Base-by-base conservation (phyloP, 2,888 invertebrate genomes). In the Mystacides longicornis region DNA sequence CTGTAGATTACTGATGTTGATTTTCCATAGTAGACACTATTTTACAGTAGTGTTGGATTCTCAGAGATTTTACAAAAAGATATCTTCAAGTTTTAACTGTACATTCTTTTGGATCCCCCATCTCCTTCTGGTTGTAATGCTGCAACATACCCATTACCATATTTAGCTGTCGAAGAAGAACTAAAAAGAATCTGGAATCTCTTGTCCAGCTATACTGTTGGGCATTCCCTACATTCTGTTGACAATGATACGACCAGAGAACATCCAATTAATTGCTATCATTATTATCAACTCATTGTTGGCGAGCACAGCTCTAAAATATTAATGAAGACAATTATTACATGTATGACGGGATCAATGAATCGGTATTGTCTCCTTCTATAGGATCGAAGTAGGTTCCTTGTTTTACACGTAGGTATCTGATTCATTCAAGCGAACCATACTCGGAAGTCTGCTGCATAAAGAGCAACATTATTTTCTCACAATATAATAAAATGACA, bases 301-400 rank as follows among this genome's bases (percentile, higher is more conserved):
- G 7, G 16, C 37, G 4, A 16, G n/a, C 14, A 37, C 37, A 3
- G 14, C 37, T 37, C 37, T 37, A 37, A 37, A 37, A 37, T 37
- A 37, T 37, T 37, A 37, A 37, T 37, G 37, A 37, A 37, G 37
- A 37, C 16, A 37, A 37, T 37, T 37, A 27, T n/a, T n/a, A n/a
- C n/a, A n/a, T n/a, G 27, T 27, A 37, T 14, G 37, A 37, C 3
- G 16, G 37, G 37, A 37, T 37, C 37, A 37, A 37, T 37, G 37
- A 37, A 37, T 37, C 37, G 14, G 14, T 37, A 37, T 14, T 14
- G 11, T 27, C 27, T 27, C 5, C 27, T 27, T 7, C 11, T 37
- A 37, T 37, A 37, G 16, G 16, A 37, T n/a, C 7, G 27, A n/a
- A n/a, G n/a, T n/a, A n/a, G n/a, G n/a, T n/a, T n/a, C n/a, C n/a